Conservation (phyloP, 2,113 vertebrate species). For the Syrrhaptes paradoxus region DNA sequence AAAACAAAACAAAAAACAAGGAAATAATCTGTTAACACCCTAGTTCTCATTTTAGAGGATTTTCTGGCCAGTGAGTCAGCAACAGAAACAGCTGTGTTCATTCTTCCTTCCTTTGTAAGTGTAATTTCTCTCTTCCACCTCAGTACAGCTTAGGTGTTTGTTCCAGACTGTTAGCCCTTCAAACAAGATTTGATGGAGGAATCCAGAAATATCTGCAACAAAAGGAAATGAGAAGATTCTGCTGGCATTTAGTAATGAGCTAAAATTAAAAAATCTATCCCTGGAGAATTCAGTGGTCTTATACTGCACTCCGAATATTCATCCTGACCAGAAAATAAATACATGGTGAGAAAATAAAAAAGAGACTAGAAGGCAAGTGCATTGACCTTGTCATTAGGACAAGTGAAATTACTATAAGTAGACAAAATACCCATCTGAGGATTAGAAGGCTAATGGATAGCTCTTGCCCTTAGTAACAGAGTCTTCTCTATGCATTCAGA, state of each 20-base stretch:
- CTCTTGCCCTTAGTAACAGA: background rate
- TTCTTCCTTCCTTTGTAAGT: background rate
- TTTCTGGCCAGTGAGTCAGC: background rate
- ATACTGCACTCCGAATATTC: background rate
- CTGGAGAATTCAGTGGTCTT: background rate
- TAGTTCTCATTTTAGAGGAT: background rate
- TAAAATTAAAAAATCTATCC: background rate
- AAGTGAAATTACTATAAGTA: background rate
- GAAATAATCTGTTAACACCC: background rate
- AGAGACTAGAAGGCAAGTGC: background rate
- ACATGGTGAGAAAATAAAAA: background rate
- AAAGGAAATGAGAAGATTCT: background rate
- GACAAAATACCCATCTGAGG: background rate
- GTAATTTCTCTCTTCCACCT: background rate
- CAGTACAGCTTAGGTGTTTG: background rate
- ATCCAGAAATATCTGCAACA: background rate
- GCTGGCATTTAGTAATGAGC: background rate
- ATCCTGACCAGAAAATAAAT: background rate
- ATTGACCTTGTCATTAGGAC: background rate
- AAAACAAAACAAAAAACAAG: background rate
- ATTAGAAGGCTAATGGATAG: background rate
- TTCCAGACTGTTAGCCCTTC: background rate
- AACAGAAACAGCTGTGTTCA: background rate
- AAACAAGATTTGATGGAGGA: background rate
- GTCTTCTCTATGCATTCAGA: background rate